Conservation (phyloP, 2,113 vertebrate species). For the Ardeotis arabs region DNA sequence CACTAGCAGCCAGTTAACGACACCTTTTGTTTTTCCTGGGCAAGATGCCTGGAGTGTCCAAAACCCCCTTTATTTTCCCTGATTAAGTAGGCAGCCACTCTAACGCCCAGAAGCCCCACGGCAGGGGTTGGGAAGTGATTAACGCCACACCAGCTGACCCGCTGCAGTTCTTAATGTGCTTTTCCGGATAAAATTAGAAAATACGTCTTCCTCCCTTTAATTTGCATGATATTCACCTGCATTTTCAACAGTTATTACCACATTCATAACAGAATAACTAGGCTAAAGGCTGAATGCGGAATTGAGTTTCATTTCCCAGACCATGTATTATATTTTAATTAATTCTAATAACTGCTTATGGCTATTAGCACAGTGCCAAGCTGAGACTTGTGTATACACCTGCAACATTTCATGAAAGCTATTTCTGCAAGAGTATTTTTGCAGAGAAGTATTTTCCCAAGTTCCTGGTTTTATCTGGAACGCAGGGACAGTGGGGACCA, state of each 20-base stretch:
- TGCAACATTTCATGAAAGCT: not conserved
- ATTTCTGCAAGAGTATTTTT: not conserved
- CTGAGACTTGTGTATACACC: not conserved
- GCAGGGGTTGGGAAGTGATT: constrained; percentile 28
- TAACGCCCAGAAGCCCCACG: not conserved
- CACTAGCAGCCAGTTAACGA: not conserved
- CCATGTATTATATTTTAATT: constrained; percentile 9
- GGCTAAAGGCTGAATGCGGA: not conserved
- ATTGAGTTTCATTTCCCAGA: constrained; percentile 19
- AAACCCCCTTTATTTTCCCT: not conserved
- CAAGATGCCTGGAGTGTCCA: constrained; percentile 1
- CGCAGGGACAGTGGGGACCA: not conserved
- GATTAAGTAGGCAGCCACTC: not conserved
- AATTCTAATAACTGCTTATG: constrained; percentile 19
- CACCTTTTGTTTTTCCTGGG: constrained; percentile 40
- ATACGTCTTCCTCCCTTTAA: constrained; percentile 25
- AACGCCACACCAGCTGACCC: constrained; percentile 11
- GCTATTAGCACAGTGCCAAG: not conserved
- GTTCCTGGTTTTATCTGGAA: not conserved
- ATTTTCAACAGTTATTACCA: not conserved
- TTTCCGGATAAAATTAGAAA: constrained; percentile 42
- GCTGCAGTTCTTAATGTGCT: not conserved
- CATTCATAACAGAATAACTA: rapidly evolving
- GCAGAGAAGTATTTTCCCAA: not conserved
- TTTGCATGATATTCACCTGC: constrained; percentile 36